A percentile compares a stretch with the other conserved stretches of the same genome.
Conservation (phyloP, 2,888 invertebrate species). For the Cremastobaeus sp. region DNA sequence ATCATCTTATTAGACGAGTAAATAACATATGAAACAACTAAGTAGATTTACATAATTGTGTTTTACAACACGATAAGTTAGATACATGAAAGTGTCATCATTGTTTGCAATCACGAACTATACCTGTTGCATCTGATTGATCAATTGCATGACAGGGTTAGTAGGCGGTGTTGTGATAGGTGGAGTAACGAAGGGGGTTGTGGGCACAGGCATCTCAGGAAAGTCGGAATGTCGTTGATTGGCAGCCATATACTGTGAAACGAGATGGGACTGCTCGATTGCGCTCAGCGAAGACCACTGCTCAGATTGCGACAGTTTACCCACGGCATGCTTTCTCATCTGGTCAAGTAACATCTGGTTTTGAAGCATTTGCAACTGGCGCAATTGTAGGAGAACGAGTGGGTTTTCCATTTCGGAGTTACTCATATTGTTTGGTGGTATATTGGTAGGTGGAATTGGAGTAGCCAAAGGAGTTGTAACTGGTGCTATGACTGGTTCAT, state of each 20-base stretch:
- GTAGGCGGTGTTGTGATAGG: conserved; percentile 73
- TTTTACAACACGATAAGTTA: too few relatives aligned
- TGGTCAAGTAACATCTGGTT: conserved; percentile 77
- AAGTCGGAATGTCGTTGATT: conserved; percentile 76
- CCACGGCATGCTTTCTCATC: conserved; percentile 71
- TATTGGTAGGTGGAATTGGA: conserved; percentile 63
- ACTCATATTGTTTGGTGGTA: conserved; percentile 60
- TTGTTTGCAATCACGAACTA: not conserved
- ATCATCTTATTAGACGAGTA: too few relatives aligned
- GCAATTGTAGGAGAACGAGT: conserved; percentile 71
- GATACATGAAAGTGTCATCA: not conserved
- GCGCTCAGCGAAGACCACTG: conserved; percentile 79
- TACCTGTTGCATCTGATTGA: conserved; percentile 81
- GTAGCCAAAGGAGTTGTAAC: conserved; percentile 68
- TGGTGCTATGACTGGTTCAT: conserved; percentile 68
- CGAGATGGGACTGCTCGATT: conserved; percentile 80
- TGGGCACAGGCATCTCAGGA: conserved; percentile 70
- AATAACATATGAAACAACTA: too few relatives aligned
- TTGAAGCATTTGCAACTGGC: conserved; percentile 78
- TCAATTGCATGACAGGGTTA: conserved; percentile 81
- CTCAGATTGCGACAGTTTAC: conserved; percentile 78
- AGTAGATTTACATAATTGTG: not conserved
- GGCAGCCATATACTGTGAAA: conserved; percentile 78
- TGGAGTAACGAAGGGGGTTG: conserved; percentile 73
- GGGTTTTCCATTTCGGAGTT: conserved; percentile 68